Percentiles rank a stretch among this genome's conserved stretches.
Evolutionary conservation across 2,888 invertebrate genomes (phyloP).

Genomic region (Aelia acuminata): DNA sequence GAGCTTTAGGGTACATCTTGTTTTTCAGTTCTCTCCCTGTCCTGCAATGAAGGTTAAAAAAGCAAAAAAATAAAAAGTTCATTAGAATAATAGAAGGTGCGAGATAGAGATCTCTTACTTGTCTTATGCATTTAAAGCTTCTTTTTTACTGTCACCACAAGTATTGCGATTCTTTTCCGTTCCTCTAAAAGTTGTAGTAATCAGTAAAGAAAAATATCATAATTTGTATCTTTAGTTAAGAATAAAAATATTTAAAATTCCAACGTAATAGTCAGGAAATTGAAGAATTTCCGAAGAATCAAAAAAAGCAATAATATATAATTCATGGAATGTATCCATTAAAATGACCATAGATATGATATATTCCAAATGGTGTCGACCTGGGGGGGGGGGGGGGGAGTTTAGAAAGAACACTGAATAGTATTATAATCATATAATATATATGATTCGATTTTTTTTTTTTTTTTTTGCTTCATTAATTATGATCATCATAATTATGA

Average conservation of each 20-base stretch:
- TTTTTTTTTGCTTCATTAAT: too few species aligned
- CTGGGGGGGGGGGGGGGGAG: too few species aligned
- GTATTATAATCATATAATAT: too few species aligned
- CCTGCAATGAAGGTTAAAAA: not conserved
- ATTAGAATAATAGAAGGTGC: constrained; percentile 14
- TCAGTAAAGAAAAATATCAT: not conserved
- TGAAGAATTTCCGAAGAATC: too few species aligned
- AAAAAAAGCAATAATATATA: too few species aligned
- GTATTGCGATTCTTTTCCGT: not conserved
- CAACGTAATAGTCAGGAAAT: too few species aligned
- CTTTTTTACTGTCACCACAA: not conserved
- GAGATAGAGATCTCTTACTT: constrained; percentile 13
- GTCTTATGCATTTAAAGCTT: constrained; percentile 31
- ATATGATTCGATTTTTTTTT: too few species aligned
- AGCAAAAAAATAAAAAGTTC: not conserved
- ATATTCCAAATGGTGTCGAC: too few species aligned
- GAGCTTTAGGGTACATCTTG: not conserved
- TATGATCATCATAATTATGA: not conserved
- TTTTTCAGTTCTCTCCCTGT: not conserved
- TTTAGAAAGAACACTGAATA: too few species aligned
- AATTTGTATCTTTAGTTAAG: not conserved
- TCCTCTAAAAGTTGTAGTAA: not conserved
- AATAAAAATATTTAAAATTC: too few species aligned
- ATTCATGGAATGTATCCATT: too few species aligned
- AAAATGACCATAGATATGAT: too few species aligned